Evolutionary conservation across 2,888 invertebrate genomes (phyloP), one percentile per base, ranked within the genome.

Genomic region (Andrena flavipes): DNA sequence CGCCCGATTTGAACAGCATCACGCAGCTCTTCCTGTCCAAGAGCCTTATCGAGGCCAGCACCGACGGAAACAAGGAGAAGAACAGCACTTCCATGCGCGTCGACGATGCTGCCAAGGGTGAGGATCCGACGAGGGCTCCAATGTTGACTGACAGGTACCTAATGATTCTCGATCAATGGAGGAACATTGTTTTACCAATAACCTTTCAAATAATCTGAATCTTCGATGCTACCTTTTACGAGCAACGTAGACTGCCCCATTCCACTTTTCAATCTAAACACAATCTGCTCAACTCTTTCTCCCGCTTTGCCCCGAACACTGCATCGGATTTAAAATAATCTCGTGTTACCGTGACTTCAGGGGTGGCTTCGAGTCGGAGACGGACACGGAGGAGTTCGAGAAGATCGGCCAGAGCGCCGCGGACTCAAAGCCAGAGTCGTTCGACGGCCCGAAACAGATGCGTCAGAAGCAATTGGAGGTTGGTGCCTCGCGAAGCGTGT

Each of bases 341-440:
- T 2, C 5, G 2, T 3, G 2, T 60, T 23, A 1, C 54, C 10
- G 20, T 78, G 70, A 75, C 85, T 89, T 3, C 94, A 97, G 97
- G 92, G 97, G 96, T 84, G 92, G 89, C 48, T 96, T 96, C 91
- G 97, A 97, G 92, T 97, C 97, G 0, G 97, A 97, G 94, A 96
- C 97, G 0, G 97, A 97, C 91, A 96, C 96, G 0, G 97, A 97
- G 90, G 97, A 97, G 91, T 97, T 97, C 94, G 97, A 97, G 94
- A 97, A 96, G 92, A 96, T 97, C 8, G 95, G 96, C 20, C 96
- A 96, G 92, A 89, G 89, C 2, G 86, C 59, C 7, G 71, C 85
- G 67, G 93, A 93, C 73, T 91, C 91, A 33, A 93, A 93, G 80
- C 88, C 91, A 62, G 89, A 84, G 20, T 90, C 91, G 5, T 92